These are phyloP conservation scores for Macroteleia sp. DNA, from an alignment of 2,888 invertebrate genomes.

Conservation along the genomic window DNA sequence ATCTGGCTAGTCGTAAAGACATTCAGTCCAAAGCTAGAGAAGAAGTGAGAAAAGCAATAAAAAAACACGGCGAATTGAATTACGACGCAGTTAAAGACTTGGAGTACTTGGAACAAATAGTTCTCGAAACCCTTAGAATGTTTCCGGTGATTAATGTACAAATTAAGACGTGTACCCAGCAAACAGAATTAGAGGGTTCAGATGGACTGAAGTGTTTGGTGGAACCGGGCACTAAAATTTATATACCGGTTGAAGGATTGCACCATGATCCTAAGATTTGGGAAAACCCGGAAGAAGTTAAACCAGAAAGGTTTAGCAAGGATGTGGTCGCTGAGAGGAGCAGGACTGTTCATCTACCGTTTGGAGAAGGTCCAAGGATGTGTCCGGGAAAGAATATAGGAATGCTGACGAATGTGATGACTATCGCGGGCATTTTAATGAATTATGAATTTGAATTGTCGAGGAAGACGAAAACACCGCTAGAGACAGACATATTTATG, in stretches of 20 bases:
- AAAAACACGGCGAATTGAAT: slow-evolving; percentile 78
- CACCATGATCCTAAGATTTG: slow-evolving; percentile 72
- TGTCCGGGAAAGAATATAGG: slow-evolving; percentile 75
- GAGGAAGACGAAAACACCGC: slow-evolving; percentile 68
- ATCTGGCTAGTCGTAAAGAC: slow-evolving; percentile 82
- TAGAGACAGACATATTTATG: slow-evolving; percentile 29
- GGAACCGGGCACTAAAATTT: slow-evolving; percentile 60
- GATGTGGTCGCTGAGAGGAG: slow-evolving; percentile 66
- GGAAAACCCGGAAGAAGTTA: slow-evolving; percentile 68
- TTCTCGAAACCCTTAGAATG: slow-evolving; percentile 70
- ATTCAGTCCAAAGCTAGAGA: slow-evolving; percentile 83
- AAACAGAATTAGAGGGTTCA: slow-evolving; percentile 59
- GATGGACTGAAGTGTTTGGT: slow-evolving; percentile 68
- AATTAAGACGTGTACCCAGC: slow-evolving; percentile 64
- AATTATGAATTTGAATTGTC: slow-evolving; percentile 71
- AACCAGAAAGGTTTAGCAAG: slow-evolving; percentile 77
- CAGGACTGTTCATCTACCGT: slow-evolving; percentile 70
- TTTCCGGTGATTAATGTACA: slow-evolving; percentile 44
- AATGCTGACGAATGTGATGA: slow-evolving; percentile 67
- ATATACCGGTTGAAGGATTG: slow-evolving; percentile 69
- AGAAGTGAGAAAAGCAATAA: slow-evolving; percentile 81
- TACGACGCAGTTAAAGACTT: slow-evolving; percentile 84
- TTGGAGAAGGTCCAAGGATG: slow-evolving; percentile 76
- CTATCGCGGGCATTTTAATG: slow-evolving; percentile 66
- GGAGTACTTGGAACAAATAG: slow-evolving; percentile 84